Conservation (phyloP, 1,140 invertebrate genomes). For the Drosophila chauvacae region DNA sequence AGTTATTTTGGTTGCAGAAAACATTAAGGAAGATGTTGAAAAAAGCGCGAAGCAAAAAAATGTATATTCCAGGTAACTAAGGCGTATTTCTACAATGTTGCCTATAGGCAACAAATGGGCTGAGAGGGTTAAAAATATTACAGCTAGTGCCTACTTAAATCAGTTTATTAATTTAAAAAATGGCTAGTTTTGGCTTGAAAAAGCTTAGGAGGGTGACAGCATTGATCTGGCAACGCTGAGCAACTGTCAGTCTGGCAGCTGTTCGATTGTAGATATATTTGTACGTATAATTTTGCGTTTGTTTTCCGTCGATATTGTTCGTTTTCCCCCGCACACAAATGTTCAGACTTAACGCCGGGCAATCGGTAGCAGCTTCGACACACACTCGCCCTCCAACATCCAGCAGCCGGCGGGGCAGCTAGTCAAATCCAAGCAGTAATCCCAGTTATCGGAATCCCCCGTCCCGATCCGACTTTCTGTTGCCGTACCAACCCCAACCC, state of each 20-base stretch:
- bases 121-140: too few species aligned
- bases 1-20: too few species aligned
- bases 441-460: constrained; percentile 21
- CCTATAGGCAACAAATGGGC: too few species aligned
- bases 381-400: background rate
- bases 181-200: constrained; percentile 1
- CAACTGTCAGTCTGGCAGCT: constrained; percentile 35
- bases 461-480: constrained; percentile 6
- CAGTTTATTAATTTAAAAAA: too few species aligned
- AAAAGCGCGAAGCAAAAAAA: too few species aligned
- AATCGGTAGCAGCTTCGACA: constrained; percentile 5
- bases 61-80: too few species aligned
- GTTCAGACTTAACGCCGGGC: constrained; percentile 7
- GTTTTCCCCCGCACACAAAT: constrained; percentile 29
- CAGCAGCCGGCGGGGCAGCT: constrained; percentile 5
- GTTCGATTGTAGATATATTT: constrained; percentile 36
- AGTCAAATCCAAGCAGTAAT: background rate
- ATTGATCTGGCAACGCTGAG: background rate
- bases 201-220: too few species aligned
- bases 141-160: too few species aligned
- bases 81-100: too few species aligned
- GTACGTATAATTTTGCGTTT: constrained; percentile 34
- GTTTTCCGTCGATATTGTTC: constrained; percentile 29
- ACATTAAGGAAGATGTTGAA: too few species aligned
- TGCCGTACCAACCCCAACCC: background rate